Conservation (phyloP, 2,113 vertebrate genomes). For the Bubalus kerabau region DNA sequence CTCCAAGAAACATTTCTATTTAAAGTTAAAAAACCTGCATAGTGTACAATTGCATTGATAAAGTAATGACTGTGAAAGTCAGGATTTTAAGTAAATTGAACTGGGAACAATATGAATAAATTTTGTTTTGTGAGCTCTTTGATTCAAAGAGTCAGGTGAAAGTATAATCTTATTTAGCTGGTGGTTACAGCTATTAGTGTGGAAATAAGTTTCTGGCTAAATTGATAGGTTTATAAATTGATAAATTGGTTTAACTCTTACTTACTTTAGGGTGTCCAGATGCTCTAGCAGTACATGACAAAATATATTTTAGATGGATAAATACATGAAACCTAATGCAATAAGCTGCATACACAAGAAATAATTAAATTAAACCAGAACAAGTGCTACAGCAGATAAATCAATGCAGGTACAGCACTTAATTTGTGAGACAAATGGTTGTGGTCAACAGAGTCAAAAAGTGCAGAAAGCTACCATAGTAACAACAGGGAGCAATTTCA, state of each 20-base stretch:
- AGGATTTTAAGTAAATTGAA: not conserved
- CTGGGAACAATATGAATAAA: not conserved
- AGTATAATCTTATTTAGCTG: not conserved
- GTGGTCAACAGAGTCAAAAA: conserved; percentile 42
- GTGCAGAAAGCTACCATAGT: not conserved
- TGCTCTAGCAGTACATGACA: not conserved
- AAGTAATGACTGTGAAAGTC: not conserved
- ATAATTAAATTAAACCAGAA: conserved; percentile 56
- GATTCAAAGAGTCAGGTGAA: not conserved
- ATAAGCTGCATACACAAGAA: conserved; percentile 23
- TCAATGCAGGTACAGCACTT: conserved; percentile 30
- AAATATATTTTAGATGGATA: conserved; percentile 36
- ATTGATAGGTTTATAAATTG: conserved; percentile 22
- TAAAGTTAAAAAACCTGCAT: not conserved
- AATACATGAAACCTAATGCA: conserved; percentile 30
- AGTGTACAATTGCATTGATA: not conserved
- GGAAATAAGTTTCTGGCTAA: conserved; percentile 11
- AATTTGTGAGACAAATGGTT: conserved; percentile 48
- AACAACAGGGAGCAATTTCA: not conserved
- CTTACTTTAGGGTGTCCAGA: not conserved
- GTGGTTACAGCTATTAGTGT: not conserved
- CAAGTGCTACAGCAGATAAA: conserved; percentile 43
- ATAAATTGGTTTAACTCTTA: conserved; percentile 21
- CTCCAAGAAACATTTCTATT: not conserved
- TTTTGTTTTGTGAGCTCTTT: not conserved